phyloP scores from a whole-genome alignment of 2,797 vertebrate genomes.

The Sebastes alutus region DNA sequence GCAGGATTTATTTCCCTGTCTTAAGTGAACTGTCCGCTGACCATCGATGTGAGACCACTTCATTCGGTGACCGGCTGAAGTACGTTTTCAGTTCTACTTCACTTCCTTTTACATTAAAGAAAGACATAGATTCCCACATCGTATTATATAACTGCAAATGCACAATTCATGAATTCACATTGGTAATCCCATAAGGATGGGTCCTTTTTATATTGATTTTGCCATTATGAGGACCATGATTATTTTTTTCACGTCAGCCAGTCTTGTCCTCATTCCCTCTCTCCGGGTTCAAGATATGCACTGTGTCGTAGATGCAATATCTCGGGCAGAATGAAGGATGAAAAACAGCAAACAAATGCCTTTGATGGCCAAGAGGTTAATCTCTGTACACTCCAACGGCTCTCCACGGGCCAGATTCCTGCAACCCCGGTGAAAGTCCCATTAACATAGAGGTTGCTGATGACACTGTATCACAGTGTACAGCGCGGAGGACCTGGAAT shows the following conservation, averaged over 20 bases:
- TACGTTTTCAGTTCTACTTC: not conserved
- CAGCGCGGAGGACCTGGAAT: conserved; percentile 63
- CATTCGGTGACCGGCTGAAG: conserved; percentile 18
- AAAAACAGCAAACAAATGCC: conserved; percentile 43
- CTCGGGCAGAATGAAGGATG: conserved; percentile 25
- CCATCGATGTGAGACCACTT: conserved; percentile 18
- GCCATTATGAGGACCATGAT: not conserved
- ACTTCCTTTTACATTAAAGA: not conserved
- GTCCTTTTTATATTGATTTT: conserved; percentile 13
- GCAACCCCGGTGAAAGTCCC: conserved; percentile 52
- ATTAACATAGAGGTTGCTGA: conserved; percentile 71
- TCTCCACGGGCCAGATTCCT: conserved; percentile 39
- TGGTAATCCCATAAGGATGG: not conserved
- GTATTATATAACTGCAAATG: not conserved
- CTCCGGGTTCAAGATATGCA: not conserved
- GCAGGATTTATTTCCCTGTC: conserved; percentile 30
- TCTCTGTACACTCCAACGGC: conserved; percentile 39
- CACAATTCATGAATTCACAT: not conserved
- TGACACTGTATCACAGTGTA: conserved; percentile 60
- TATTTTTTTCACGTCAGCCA: not conserved
- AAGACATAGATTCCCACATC: not conserved
- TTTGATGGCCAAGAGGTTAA: conserved; percentile 51
- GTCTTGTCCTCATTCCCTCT: not conserved
- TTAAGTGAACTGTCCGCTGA: conserved; percentile 43
- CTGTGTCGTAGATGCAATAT: conserved; percentile 26